Evolutionary conservation across 2,797 vertebrate genomes (phyloP).

Genomic region (Hafferia zeledoni): DNA sequence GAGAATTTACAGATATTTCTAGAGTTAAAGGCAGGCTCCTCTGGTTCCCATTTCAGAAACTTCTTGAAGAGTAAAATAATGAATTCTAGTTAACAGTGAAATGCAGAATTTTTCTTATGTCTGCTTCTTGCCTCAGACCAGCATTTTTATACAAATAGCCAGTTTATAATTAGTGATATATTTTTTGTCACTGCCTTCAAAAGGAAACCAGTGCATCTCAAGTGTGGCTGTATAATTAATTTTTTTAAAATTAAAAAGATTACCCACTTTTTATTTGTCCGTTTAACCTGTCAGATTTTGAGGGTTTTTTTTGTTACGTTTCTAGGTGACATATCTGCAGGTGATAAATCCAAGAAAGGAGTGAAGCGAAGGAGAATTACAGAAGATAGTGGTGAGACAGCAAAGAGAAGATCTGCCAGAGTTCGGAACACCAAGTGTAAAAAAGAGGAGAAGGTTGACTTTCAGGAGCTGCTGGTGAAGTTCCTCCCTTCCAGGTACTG

Average conservation of each 20-base stretch:
- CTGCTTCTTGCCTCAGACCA: neutral
- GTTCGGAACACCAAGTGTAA: constrained; percentile 98
- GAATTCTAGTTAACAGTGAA: neutral
- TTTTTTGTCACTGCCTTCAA: neutral
- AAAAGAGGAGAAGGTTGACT: constrained; percentile 97
- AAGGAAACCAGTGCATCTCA: neutral
- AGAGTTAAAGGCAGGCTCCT: neutral
- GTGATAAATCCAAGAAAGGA: constrained; percentile 91
- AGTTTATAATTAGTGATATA: neutral
- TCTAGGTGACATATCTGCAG: constrained; percentile 82
- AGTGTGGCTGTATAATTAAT: neutral
- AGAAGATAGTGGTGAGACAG: constrained; percentile 92
- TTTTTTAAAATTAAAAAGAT: neutral
- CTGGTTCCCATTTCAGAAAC: neutral
- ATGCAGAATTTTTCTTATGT: neutral
- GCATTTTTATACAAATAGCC: neutral
- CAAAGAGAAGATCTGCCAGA: constrained; percentile 94
- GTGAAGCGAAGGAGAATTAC: constrained; percentile 88
- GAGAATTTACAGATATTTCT: neutral
- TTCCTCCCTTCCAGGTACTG: constrained; percentile 94
- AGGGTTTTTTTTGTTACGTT: neutral
- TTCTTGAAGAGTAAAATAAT: neutral
- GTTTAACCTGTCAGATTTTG: neutral
- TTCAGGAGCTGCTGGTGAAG: constrained; percentile 94
- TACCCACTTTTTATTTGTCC: neutral